Evolutionary conservation across 1,140 invertebrate genomes (phyloP), one percentile per base, ranked within the genome.

Genomic region (Nephila pilipes): DNA sequence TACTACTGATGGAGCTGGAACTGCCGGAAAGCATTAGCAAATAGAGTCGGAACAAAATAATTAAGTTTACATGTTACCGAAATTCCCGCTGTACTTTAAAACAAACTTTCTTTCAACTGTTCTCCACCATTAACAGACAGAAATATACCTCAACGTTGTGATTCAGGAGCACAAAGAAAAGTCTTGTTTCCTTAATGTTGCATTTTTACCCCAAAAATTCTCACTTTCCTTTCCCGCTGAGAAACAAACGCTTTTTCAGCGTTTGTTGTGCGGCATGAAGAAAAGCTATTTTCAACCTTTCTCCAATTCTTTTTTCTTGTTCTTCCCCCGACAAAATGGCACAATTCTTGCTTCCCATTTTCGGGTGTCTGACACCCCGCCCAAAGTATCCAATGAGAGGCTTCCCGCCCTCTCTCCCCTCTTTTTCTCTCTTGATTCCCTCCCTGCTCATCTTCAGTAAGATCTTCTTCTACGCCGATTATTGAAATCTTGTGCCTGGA

Each of bases 271-370:
- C 29, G 29, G 14, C 29, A 18, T 75, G 25, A 18, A 36, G 63
- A 92, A 92, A 92, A 92, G 57, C 75, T 92, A 92, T 92, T 92
- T 92, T 85, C 90, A 85, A 92, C 90, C 81, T 91, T 63, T 20
- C 89, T 69, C 25, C 36, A 85, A 81, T 90, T 81, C 20, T 90
- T 92, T 92, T 85, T 80, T 58, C 58, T 92, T 85, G 46, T 63
- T 65, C 90, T 85, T 54, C 90, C 58, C 20, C 57, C 69, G 90
- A 65, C 90, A 46, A 46, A 46, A 46, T 46, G 46, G 46, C 46
- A 81, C 89, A 85, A 85, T 92, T 92, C 90, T 85, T 58, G 81
- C 32, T 65, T 25, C 20, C 90, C 90, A 92, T 92, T 92, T 92
- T 92, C 90, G 90, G 90, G 54, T 63, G 89, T 90, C 69, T 55